Percentiles rank a stretch among this genome's conserved stretches.
phyloP scores from a whole-genome alignment of 2,888 invertebrate genomes.

The Rhagonycha fulva region DNA sequence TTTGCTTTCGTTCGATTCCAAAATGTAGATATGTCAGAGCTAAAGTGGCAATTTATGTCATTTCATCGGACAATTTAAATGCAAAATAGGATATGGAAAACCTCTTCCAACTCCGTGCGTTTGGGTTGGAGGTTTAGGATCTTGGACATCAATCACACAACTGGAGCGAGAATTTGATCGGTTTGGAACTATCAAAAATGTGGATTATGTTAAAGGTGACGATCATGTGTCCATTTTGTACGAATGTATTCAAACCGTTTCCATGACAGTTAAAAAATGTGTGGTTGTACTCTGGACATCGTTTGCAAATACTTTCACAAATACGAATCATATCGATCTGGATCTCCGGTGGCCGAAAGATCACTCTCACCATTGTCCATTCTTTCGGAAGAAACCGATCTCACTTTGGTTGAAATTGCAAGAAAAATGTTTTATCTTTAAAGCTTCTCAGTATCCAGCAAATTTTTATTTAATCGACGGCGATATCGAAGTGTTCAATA shows the following conservation, averaged over 20 bases:
- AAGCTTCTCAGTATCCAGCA: conserved; percentile 93
- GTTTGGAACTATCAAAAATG: conserved; percentile 97
- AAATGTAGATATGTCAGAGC: conserved; percentile 95
- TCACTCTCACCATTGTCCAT: conserved; percentile 77
- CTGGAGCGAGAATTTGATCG: conserved; percentile 95
- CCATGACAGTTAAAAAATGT: conserved; percentile 95
- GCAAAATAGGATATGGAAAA: conserved; percentile 99
- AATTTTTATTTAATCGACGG: conserved; percentile 95
- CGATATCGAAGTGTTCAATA: conserved; percentile 91
- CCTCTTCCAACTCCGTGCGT: conserved; percentile 94
- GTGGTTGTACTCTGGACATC: conserved; percentile 89
- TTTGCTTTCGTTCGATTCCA: conserved; percentile 97
- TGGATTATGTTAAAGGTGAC: conserved; percentile 96
- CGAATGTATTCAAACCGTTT: conserved; percentile 95
- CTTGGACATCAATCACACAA: conserved; percentile 93
- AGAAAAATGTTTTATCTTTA: conserved; percentile 89
- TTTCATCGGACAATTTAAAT: conserved; percentile 97
- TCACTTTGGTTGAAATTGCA: conserved; percentile 86
- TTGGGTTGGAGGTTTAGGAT: conserved; percentile 97
- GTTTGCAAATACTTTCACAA: conserved; percentile 79
- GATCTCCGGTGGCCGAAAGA: conserved; percentile 74
- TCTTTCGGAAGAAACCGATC: conserved; percentile 73
- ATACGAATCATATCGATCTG: conserved; percentile 62
- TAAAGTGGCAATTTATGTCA: conserved; percentile 93
- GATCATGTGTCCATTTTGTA: conserved; percentile 94